Evolutionary conservation across 2,113 vertebrate genomes (phyloP), one percentile per base, ranked within the genome.

Genomic region (Microtus richardsoni): DNA sequence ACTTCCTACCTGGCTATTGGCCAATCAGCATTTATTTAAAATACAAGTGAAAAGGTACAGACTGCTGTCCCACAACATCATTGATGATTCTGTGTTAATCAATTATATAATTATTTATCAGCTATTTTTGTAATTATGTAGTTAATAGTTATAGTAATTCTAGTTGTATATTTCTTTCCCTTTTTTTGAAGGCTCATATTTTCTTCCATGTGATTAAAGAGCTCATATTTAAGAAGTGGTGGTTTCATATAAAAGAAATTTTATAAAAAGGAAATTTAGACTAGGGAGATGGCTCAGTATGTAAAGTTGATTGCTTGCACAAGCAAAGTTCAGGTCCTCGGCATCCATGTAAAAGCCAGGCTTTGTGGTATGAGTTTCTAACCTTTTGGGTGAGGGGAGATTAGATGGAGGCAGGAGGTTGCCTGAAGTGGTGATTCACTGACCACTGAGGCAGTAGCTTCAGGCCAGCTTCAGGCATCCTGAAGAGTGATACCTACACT

Each of bases 131-230:
- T 90, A 79, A 71, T 73, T 94, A 7, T 52, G 14, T 91, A 49
- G 49, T 89, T 91, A 88, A 91, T 96, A 70, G 28, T 71, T 93
- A 70, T 41, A 60, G 14, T 88, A 75, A 60, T 92, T 17, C 2
- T 87, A 47, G 4, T 86, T 10, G 1, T 83, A 30, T 89, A 70
- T 89, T 11, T 71, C 11, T 33, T 95, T 92, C 4, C 12, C 11
- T 71, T 41, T 89, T 89, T 94, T 87, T 86, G 77, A 94, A 95
- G 70, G n/a, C 49, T 85, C 22, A 21, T 54, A 83, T 91, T 91
- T 86, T 30, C 60, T 26, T 89, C 26, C 39, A 39, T 88, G 26
- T 92, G 66, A 93, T 82, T 66, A 30, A 47, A 89, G 49, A 75
- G 39, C 54, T 85, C n/a, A 95, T 79, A 78, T 86, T 93, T 90